phyloP scores from a whole-genome alignment of 1,140 invertebrate species.

The Bombus ignitus region DNA sequence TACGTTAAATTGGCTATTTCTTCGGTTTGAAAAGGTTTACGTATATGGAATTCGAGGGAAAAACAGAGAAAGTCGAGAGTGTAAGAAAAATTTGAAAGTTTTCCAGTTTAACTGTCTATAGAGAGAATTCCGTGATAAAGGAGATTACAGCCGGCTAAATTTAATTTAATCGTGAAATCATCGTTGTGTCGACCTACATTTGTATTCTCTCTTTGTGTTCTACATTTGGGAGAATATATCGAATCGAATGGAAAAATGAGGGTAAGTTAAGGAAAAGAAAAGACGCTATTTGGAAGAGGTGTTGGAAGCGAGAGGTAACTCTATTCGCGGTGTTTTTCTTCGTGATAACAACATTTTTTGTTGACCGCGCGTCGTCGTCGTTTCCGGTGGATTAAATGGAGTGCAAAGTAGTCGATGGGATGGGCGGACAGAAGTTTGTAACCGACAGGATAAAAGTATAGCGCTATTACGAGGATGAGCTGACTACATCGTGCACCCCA shows the following conservation, averaged over 20 bases:
- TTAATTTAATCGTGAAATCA: background rate
- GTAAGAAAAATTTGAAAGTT: background rate
- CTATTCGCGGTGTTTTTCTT: background rate
- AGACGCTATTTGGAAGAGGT: background rate
- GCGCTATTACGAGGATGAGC: slow-evolving; percentile 31
- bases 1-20: too few species aligned
- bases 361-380: background rate
- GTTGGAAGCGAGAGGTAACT: background rate
- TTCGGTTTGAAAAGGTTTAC: background rate
- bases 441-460: slow-evolving; percentile 37
- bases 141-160: too few species aligned
- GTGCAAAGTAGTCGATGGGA: slow-evolving; percentile 15
- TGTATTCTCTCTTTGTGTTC: background rate
- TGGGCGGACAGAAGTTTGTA: slow-evolving; percentile 24
- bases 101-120: too few species aligned
- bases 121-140: too few species aligned
- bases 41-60: background rate
- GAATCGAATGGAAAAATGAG: background rate
- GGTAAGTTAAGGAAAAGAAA: background rate
- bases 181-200: background rate
- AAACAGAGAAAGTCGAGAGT: background rate
- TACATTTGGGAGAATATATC: background rate
- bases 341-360: slow-evolving; percentile 28
- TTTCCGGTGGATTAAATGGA: slow-evolving; percentile 40
- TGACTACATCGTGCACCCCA: background rate